phyloP scores from a whole-genome alignment of 2,113 vertebrate species.

The Anser brachyrhynchus region DNA sequence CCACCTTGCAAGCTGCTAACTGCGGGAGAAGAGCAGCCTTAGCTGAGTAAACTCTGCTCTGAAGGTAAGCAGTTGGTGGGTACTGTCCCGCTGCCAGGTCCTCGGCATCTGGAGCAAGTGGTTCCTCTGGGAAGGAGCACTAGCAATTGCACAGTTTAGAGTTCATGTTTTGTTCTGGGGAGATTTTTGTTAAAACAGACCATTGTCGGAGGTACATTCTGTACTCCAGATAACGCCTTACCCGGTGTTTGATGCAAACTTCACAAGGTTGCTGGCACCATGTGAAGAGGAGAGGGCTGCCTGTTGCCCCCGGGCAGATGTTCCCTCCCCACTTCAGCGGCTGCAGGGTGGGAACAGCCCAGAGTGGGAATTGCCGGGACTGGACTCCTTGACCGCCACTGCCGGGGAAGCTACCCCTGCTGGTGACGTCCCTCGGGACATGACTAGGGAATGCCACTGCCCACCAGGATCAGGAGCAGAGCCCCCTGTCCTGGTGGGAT shows the following conservation, averaged over 20 bases:
- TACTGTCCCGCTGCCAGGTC: too few species aligned
- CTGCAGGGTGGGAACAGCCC: background rate
- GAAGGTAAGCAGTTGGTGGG: rapidly evolving
- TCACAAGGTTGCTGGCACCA: background rate
- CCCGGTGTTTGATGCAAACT: background rate
- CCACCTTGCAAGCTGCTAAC: background rate
- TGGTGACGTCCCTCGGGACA: too few species aligned
- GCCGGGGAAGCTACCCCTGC: too few species aligned
- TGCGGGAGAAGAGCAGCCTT: background rate
- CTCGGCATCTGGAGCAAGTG: background rate
- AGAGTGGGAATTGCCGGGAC: too few species aligned
- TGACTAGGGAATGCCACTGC: too few species aligned
- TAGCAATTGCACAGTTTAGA: background rate
- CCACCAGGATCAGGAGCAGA: too few species aligned
- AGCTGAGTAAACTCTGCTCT: background rate
- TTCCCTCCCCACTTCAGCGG: background rate
- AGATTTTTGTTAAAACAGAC: background rate
- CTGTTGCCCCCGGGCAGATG: background rate
- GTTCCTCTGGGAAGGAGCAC: background rate
- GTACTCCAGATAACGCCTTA: rapidly evolving
- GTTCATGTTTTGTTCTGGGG: background rate
- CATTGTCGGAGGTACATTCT: background rate
- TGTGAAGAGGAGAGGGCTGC: background rate
- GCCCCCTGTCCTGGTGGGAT: too few species aligned
- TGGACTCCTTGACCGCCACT: too few species aligned